These are phyloP conservation scores for Cyphomyrus plagiostoma DNA, from an alignment of 2,113 vertebrate genomes.

Conservation along the genomic window DNA sequence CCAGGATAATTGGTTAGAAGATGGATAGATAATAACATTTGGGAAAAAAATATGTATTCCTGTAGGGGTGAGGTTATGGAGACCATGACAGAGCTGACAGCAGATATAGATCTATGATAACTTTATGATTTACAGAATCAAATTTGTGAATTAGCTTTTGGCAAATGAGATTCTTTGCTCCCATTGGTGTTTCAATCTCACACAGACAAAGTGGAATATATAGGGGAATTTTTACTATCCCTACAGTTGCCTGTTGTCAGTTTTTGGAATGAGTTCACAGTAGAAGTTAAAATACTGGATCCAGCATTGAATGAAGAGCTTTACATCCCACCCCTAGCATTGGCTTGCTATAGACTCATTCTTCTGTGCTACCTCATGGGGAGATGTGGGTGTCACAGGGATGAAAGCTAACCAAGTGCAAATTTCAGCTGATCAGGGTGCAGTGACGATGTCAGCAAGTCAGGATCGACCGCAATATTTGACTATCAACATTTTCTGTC, in stretches of 20 bases:
- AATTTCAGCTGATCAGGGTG: neutral
- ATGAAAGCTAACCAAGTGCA: neutral
- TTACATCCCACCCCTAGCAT: neutral
- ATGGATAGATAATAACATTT: neutral
- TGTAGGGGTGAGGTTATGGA: neutral
- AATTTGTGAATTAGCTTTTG: neutral
- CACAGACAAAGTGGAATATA: neutral
- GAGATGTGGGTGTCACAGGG: neutral
- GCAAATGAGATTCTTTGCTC: neutral
- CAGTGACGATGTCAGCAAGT: neutral
- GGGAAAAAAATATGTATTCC: neutral
- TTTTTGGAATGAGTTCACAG: slow-evolving; percentile 10
- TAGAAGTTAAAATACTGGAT: neutral
- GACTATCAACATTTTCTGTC: neutral
- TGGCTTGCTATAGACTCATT: neutral
- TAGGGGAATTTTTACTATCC: neutral
- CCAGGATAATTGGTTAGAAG: neutral
- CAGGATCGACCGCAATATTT: neutral
- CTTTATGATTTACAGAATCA: neutral
- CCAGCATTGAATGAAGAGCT: neutral
- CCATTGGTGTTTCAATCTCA: neutral
- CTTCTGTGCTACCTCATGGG: neutral
- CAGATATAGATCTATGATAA: neutral
- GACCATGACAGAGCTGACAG: neutral
- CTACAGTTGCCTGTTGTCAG: slow-evolving; percentile 1